These are phyloP conservation scores for Dilophus febrilis DNA, from an alignment of 2,888 invertebrate genomes.

Conservation along the genomic window DNA sequence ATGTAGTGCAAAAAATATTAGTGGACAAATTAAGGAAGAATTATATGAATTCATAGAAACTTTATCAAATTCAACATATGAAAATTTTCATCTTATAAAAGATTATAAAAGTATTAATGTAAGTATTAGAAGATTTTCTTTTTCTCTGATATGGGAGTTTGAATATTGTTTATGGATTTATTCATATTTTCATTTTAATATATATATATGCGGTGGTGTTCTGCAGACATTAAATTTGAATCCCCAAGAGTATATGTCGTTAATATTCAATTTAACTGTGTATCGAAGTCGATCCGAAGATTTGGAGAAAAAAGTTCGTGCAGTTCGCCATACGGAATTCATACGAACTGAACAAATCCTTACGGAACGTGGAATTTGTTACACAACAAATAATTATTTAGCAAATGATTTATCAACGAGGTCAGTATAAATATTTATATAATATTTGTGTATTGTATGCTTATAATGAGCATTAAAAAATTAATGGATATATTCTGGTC, in stretches of 20 bases:
- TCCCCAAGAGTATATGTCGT: conserved; percentile 23
- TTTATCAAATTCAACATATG: conserved; percentile 26
- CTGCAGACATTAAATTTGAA: conserved; percentile 14
- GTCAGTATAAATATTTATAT: conserved; percentile 16
- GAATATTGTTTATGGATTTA: too few species aligned
- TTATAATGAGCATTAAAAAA: too few species aligned
- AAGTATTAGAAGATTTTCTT: too few species aligned
- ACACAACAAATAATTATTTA: conserved; percentile 19
- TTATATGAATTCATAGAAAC: conserved; percentile 22
- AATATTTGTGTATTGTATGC: too few species aligned
- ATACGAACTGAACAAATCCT: conserved; percentile 20
- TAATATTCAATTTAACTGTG: conserved; percentile 26
- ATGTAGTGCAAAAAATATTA: neutral
- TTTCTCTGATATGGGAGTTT: too few species aligned
- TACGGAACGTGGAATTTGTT: conserved; percentile 28
- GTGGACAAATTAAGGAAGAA: conserved; percentile 6
- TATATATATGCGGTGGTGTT: too few species aligned
- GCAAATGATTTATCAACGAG: conserved; percentile 19
- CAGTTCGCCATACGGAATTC: conserved; percentile 15
- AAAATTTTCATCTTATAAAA: conserved; percentile 24
- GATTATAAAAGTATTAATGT: conserved; percentile 16
- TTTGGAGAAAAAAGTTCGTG: conserved; percentile 14
- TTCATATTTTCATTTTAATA: too few species aligned
- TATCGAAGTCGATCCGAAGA: conserved; percentile 8
- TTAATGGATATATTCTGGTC: too few species aligned